Evolutionary conservation across 2,113 vertebrate genomes (phyloP).

Genomic region (Cheirogaleus medius): DNA sequence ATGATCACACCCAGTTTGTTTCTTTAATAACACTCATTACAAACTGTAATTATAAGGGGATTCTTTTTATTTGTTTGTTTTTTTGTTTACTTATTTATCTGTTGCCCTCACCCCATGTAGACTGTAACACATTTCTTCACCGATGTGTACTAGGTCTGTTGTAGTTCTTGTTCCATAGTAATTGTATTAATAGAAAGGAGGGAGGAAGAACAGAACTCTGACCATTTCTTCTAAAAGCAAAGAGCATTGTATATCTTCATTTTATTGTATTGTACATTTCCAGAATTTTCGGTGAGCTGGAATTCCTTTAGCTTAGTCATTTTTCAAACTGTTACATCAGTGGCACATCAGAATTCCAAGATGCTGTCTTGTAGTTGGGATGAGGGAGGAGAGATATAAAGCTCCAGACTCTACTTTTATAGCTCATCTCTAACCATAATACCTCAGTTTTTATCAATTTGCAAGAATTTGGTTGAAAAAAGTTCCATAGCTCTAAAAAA

Average conservation of each 20-base stretch:
- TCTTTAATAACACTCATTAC: background rate
- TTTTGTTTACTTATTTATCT: background rate
- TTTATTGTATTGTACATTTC: background rate
- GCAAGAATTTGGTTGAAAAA: constrained; percentile 1
- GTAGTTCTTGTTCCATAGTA: background rate
- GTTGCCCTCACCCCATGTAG: background rate
- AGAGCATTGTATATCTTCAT: background rate
- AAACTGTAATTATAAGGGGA: background rate
- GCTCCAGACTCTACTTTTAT: background rate
- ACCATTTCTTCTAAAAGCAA: background rate
- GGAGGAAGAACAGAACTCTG: background rate
- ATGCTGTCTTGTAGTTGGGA: background rate
- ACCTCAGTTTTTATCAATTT: background rate
- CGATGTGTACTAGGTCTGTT: background rate
- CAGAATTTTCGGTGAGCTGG: background rate
- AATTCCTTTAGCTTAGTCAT: background rate
- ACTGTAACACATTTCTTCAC: background rate
- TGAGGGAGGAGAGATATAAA: background rate
- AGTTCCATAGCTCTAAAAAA: background rate
- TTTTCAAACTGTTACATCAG: background rate
- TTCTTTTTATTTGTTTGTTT: background rate
- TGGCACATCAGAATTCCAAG: background rate
- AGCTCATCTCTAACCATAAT: background rate
- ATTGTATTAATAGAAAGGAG: background rate
- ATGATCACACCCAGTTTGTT: background rate